Percentiles rank a stretch among this genome's conserved stretches.
Evolutionary conservation across 2,888 invertebrate species (phyloP).

Genomic region (Uropetala carovei): DNA sequence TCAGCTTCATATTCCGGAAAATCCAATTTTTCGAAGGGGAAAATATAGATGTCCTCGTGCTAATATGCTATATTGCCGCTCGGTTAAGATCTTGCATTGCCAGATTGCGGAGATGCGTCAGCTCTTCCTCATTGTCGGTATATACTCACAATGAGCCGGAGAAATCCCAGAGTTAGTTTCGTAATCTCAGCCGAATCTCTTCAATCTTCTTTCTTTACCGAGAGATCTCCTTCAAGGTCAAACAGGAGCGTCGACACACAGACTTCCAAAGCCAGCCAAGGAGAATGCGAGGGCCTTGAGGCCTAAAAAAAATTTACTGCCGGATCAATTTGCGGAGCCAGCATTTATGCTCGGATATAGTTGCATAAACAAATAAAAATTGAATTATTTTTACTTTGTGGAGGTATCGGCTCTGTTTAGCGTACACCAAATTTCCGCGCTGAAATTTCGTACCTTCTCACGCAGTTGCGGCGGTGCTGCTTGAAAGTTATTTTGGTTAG

Average conservation of each 20-base stretch:
- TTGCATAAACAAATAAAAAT: slow-evolving; percentile 15
- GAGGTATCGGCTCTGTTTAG: background rate
- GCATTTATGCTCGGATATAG: background rate
- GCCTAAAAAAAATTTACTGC: background rate
- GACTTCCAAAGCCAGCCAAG: slow-evolving; percentile 1
- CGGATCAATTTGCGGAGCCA: slow-evolving; percentile 21
- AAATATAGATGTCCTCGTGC: no score
- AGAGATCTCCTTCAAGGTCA: slow-evolving; percentile 22
- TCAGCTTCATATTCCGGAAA: no score
- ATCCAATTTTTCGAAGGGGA: no score
- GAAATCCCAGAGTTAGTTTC: background rate
- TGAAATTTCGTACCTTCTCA: background rate
- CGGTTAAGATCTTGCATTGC: no score
- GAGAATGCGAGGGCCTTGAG: background rate
- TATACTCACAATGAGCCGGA: background rate
- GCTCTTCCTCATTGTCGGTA: background rate
- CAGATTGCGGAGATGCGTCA: background rate
- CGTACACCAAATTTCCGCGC: background rate
- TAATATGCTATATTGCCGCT: no score
- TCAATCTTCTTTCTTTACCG: slow-evolving; percentile 9
- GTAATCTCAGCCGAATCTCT: slow-evolving; percentile 21
- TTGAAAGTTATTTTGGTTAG: background rate
- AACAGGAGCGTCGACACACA: slow-evolving; percentile 16
- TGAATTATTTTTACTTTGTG: background rate
- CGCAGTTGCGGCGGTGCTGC: background rate